Conservation (phyloP, 2,888 invertebrate species). For the Limnephilus marmoratus region DNA sequence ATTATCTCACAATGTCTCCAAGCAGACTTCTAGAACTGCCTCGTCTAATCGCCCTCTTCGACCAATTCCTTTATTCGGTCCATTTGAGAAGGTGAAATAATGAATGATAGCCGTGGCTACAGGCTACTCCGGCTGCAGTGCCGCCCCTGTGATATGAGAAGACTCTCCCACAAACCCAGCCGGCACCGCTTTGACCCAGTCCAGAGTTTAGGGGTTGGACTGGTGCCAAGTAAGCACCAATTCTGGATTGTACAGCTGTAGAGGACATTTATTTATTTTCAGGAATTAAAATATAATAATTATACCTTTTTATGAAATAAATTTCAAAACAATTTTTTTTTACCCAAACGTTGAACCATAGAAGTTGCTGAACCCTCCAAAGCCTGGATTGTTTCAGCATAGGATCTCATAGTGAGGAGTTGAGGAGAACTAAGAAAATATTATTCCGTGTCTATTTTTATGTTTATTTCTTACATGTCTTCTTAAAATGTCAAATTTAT, state of each 20-base stretch:
- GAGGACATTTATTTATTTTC: background rate
- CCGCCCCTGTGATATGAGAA: background rate
- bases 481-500: too few species aligned
- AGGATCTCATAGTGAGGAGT: too few species aligned
- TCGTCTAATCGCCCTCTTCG: too few species aligned
- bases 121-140: background rate
- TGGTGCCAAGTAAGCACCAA: background rate
- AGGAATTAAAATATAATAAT: background rate
- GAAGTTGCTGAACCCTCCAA: too few species aligned
- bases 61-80: too few species aligned
- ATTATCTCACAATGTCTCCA: background rate
- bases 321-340: background rate
- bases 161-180: background rate
- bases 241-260: background rate
- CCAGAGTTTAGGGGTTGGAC: background rate
- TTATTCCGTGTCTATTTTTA: too few species aligned
- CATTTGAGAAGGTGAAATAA: background rate
- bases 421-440: too few species aligned
- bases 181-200: background rate
- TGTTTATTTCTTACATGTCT: too few species aligned
- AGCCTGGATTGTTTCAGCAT: too few species aligned
- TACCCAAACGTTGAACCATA: background rate
- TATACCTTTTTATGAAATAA: too few species aligned
- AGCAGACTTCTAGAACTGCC: too few species aligned
- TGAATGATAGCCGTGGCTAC: background rate